phyloP scores from a whole-genome alignment of 2,888 invertebrate species.

The Drosophila yooni region DNA sequence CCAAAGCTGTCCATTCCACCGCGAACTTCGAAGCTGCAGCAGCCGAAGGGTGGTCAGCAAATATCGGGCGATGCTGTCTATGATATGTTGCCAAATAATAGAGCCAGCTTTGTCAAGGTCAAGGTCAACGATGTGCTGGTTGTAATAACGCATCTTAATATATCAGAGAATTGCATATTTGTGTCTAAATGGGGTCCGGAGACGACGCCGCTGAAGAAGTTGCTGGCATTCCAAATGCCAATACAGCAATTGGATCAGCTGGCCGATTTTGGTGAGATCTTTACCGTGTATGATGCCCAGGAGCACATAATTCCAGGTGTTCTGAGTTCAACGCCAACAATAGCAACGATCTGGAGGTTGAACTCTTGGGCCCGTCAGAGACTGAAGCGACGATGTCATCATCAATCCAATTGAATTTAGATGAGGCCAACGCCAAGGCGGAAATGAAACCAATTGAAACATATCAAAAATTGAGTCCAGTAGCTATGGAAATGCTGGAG shows the following conservation, averaged over 20 bases:
- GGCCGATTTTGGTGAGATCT: no score
- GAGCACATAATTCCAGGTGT: constrained; percentile 47
- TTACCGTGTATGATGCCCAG: no score
- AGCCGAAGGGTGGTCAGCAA: constrained; percentile 52
- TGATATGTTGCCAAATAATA: constrained; percentile 46
- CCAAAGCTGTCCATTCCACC: constrained; percentile 6
- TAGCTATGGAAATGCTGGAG: constrained; percentile 69
- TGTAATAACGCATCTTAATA: constrained; percentile 42
- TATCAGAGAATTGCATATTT: constrained; percentile 45
- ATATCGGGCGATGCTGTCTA: constrained; percentile 32
- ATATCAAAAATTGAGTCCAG: constrained; percentile 28
- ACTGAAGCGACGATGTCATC: neutral
- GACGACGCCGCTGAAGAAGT: no score
- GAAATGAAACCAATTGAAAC: neutral
- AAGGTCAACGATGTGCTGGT: constrained; percentile 8
- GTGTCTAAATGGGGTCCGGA: constrained; percentile 31
- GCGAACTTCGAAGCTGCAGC: constrained; percentile 16
- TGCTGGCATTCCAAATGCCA: no score
- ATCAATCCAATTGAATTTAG: no score
- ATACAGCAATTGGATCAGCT: no score
- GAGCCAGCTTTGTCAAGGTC: constrained; percentile 20
- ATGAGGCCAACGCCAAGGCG: no score
- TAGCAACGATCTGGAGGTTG: constrained; percentile 42
- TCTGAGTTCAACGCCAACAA: constrained; percentile 44
- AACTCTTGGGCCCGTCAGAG: constrained; percentile 27